These are phyloP conservation scores for Ectemnius lituratus DNA, from an alignment of 2,888 invertebrate species.

Conservation along the genomic window DNA sequence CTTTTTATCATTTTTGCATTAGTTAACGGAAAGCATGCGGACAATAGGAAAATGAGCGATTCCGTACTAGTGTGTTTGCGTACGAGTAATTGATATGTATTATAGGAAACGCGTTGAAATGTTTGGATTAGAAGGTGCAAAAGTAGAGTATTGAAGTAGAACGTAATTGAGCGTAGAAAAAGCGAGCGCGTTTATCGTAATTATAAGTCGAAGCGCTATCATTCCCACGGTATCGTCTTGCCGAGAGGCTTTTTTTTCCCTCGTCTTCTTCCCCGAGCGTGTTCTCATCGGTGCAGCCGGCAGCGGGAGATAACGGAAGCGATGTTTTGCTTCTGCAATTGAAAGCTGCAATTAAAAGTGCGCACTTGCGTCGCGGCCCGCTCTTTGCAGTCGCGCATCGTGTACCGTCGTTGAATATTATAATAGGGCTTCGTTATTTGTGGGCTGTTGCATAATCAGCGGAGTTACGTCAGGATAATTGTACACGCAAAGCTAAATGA, in stretches of 20 bases:
- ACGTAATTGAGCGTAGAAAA: background rate
- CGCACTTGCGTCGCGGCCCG: background rate
- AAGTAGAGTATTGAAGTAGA: background rate
- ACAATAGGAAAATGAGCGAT: too few species aligned
- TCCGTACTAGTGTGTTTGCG: too few species aligned
- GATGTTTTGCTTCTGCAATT: background rate
- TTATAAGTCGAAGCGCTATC: background rate
- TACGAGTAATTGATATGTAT: too few species aligned
- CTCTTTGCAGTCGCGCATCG: background rate
- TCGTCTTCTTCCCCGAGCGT: too few species aligned
- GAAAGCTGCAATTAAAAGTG: background rate
- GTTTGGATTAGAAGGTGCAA: too few species aligned
- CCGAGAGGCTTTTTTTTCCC: too few species aligned
- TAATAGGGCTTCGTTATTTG: background rate
- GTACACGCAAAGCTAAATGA: constrained; percentile 1
- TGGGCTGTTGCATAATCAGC: background rate
- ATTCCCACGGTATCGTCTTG: background rate
- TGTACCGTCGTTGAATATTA: background rate
- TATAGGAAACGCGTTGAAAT: too few species aligned
- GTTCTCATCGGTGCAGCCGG: background rate
- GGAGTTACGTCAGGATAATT: background rate
- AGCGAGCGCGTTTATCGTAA: too few species aligned
- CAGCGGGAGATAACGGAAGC: background rate
- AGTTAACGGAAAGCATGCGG: too few species aligned
- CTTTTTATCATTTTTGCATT: too few species aligned